phyloP scores from a whole-genome alignment of 2,888 invertebrate genomes.

The Agriopis marginaria region DNA sequence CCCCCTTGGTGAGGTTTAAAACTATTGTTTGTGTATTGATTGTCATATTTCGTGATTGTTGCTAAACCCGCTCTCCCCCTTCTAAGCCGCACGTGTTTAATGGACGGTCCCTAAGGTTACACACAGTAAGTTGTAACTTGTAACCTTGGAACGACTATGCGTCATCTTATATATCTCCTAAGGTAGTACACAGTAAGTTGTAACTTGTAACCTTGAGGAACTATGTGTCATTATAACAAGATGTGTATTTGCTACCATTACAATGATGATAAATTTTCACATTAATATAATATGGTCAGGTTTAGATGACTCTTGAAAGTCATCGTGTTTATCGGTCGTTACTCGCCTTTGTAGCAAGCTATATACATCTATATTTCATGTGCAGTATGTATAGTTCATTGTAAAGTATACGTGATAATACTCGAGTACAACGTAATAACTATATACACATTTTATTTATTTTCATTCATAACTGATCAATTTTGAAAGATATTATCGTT shows the following conservation, averaged over 20 bases:
- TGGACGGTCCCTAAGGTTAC: no score
- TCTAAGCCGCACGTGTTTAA: no score
- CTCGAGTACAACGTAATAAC: background rate
- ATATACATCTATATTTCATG: background rate
- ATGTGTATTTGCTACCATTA: background rate
- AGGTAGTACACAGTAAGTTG: background rate
- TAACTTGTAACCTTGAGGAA: background rate
- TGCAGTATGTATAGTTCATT: background rate
- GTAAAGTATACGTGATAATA: background rate
- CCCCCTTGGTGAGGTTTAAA: no score
- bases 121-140: no score
- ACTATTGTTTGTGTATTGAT: no score
- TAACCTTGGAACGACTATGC: no score
- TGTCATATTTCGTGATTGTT: no score
- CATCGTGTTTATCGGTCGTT: constrained; percentile 13
- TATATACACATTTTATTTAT: background rate
- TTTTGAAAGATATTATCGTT: constrained; percentile 4
- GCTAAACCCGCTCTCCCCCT: no score
- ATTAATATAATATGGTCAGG: constrained; percentile 6
- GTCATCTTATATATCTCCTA: no score
- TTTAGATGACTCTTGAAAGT: constrained; percentile 18
- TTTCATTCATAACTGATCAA: constrained; percentile 1
- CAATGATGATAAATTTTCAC: background rate
- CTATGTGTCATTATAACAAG: background rate
- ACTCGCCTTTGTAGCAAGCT: background rate